A percentile compares a stretch with the other conserved stretches of the same genome.
Evolutionary conservation across 1,140 invertebrate genomes (phyloP).

Genomic region (Drosophila jambulina): DNA sequence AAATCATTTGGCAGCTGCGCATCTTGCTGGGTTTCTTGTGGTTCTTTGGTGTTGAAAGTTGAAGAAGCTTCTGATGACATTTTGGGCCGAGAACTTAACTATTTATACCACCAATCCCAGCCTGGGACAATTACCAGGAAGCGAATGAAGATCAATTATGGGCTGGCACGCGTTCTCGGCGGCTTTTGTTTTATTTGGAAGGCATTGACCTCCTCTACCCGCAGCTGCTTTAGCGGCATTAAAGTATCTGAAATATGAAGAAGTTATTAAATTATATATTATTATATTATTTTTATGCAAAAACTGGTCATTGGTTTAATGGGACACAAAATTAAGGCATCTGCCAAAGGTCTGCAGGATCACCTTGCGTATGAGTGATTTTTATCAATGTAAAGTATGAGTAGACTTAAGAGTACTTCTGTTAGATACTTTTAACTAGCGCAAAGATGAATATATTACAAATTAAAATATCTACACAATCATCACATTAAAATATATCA

Average conservation of each 20-base stretch:
- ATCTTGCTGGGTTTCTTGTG: conserved; percentile 2
- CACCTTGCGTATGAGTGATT: background rate
- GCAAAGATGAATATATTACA: no score
- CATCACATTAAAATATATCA: no score
- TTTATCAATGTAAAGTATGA: background rate
- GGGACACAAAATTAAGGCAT: no score
- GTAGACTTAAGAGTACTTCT: background rate
- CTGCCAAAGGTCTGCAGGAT: background rate
- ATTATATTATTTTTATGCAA: background rate
- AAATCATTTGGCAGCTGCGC: conserved; percentile 16
- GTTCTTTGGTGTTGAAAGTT: background rate
- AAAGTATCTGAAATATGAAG: background rate
- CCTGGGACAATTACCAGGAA: conserved; percentile 22
- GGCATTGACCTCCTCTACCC: conserved; percentile 3
- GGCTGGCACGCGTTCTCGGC: background rate
- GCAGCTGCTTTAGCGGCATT: conserved; percentile 1
- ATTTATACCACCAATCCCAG: conserved; percentile 19
- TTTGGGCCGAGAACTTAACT: background rate
- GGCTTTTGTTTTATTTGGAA: conserved; percentile 9
- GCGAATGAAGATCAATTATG: conserved; percentile 7
- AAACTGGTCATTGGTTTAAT: background rate
- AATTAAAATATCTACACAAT: no score
- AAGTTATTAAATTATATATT: no score
- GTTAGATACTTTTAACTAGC: background rate
- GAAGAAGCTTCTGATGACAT: conserved; percentile 19